Conservation (phyloP, 2,797 vertebrate species). For the Galagoides demidoff region DNA sequence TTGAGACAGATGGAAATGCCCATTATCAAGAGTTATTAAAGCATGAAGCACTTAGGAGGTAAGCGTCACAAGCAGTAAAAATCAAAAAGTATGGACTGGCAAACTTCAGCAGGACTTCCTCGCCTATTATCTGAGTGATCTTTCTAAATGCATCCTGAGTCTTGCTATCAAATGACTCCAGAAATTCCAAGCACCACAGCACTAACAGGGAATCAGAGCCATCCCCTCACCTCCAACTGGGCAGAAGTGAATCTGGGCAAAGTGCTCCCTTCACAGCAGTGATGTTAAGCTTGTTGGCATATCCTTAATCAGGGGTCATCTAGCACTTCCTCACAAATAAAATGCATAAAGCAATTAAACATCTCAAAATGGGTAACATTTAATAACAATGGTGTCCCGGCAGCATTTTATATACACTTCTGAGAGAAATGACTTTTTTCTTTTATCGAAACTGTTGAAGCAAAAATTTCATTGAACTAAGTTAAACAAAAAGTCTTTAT, state of each 20-base stretch:
- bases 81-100: background rate
- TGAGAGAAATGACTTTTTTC: conserved; percentile 50
- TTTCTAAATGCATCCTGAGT: background rate
- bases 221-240: background rate
- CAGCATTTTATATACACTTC: conserved; percentile 67
- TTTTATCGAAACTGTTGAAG: conserved; percentile 9
- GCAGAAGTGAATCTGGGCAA: background rate
- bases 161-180: background rate
- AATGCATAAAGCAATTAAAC: conserved; percentile 76
- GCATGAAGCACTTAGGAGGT: background rate
- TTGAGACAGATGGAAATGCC: background rate
- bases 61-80: background rate
- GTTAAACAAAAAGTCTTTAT: background rate
- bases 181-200: background rate
- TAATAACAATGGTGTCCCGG: conserved; percentile 67
- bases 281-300: background rate
- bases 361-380: conserved; percentile 73
- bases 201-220: background rate
- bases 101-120: background rate
- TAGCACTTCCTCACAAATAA: conserved; percentile 70
- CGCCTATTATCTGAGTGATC: background rate
- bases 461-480: conserved; percentile 5
- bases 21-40: background rate
- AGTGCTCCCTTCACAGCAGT: background rate
- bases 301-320: conserved; percentile 1